These are phyloP conservation scores for Protodeltote pygarga DNA, from an alignment of 2,888 invertebrate species.

Conservation along the genomic window DNA sequence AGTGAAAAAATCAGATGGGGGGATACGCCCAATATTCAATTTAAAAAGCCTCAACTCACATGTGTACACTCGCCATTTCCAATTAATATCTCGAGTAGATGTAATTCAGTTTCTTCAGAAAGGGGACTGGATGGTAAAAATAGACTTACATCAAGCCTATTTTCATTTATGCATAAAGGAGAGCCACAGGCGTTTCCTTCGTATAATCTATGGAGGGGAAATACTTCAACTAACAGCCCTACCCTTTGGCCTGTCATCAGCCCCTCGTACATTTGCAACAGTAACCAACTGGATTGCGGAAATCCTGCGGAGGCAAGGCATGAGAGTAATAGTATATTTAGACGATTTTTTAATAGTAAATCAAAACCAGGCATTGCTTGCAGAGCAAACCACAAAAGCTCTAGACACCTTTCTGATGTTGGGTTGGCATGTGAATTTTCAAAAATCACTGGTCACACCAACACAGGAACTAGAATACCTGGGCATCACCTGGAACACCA, in stretches of 20 bases:
- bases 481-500: no score
- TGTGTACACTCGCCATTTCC: slow-evolving; percentile 29
- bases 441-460: slow-evolving; percentile 30
- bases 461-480: slow-evolving; percentile 25
- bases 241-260: slow-evolving; percentile 14
- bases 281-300: slow-evolving; percentile 12
- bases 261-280: slow-evolving; percentile 4
- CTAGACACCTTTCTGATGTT: slow-evolving; percentile 17
- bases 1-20: slow-evolving; percentile 38
- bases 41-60: slow-evolving; percentile 30
- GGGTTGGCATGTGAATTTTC: slow-evolving; percentile 37
- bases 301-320: neutral
- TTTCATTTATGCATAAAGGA: slow-evolving; percentile 10
- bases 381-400: slow-evolving; percentile 13
- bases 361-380: slow-evolving; percentile 1
- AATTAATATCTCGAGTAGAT: slow-evolving; percentile 26
- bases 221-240: slow-evolving; percentile 12
- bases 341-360: slow-evolving; percentile 9
- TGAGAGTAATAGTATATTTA: slow-evolving; percentile 7
- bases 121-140: slow-evolving; percentile 15
- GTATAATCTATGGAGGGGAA: slow-evolving; percentile 8
- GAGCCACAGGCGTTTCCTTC: slow-evolving; percentile 10
- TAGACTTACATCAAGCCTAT: slow-evolving; percentile 18
- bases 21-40: slow-evolving; percentile 41
- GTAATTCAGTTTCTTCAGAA: slow-evolving; percentile 36